Evolutionary conservation across 2,888 invertebrate species (phyloP).

Genomic region (Amphimallon solstitiale): DNA sequence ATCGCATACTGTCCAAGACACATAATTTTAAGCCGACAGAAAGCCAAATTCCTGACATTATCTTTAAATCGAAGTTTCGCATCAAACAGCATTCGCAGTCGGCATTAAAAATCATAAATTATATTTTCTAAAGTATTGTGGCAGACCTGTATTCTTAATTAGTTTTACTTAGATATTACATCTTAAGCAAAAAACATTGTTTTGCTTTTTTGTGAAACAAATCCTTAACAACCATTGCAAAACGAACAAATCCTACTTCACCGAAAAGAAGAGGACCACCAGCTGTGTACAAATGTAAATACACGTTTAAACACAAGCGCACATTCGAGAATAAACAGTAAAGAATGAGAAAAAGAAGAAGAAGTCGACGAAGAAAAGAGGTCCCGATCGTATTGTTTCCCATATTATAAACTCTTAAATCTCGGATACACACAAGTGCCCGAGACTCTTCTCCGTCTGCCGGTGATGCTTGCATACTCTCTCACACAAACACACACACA

Average conservation of each 20-base stretch:
- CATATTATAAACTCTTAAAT: constrained; percentile 37
- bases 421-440: constrained; percentile 16
- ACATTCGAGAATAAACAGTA: constrained; percentile 10
- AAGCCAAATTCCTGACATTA: no score
- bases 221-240: neutral
- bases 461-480: no score
- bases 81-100: no score
- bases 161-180: no score
- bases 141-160: no score
- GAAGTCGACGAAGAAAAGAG: constrained; percentile 34
- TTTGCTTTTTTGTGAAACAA: no score
- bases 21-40: no score
- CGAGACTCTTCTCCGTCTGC: constrained; percentile 12
- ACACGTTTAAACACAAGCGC: constrained; percentile 16
- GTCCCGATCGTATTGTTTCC: constrained; percentile 34
- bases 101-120: no score
- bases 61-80: no score
- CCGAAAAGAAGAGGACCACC: constrained; percentile 21
- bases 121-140: no score
- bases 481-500: neutral
- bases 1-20: no score
- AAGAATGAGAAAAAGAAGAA: constrained; percentile 18
- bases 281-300: constrained; percentile 22
- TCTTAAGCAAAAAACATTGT: no score
- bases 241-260: constrained; percentile 7